phyloP scores from a whole-genome alignment of 2,113 vertebrate genomes.

The Tamias sibiricus region DNA sequence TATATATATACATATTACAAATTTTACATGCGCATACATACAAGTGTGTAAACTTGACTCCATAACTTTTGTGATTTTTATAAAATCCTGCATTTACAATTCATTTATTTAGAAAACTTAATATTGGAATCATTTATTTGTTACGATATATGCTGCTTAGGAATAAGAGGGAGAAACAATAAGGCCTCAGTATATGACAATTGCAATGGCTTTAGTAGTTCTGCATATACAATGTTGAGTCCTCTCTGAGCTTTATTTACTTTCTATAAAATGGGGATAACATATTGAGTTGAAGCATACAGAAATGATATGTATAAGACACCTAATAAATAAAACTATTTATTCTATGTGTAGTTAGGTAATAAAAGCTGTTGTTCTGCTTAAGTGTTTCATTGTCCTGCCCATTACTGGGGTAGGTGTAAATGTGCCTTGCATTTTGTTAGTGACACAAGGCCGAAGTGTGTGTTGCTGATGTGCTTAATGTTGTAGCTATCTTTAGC shows the following conservation, averaged over 20 bases:
- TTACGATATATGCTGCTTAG: not conserved
- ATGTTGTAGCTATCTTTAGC: accelerated
- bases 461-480: no score
- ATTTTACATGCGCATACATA: not conserved
- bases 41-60: not conserved
- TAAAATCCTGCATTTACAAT: not conserved
- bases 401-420: not conserved
- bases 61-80: not conserved
- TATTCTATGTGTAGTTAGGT: not conserved
- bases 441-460: not conserved
- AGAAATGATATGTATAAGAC: not conserved
- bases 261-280: not conserved
- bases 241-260: not conserved
- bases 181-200: not conserved
- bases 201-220: not conserved
- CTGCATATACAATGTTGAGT: not conserved
- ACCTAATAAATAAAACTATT: not conserved
- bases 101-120: not conserved
- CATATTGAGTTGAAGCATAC: not conserved
- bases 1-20: not conserved
- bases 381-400: not conserved
- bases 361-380: not conserved
- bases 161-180: not conserved
- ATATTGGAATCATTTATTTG: not conserved
- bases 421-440: no score